Evolutionary conservation across 2,888 invertebrate species (phyloP), one percentile per base, ranked within the genome.

Genomic region (Ophonus ardosiacus): DNA sequence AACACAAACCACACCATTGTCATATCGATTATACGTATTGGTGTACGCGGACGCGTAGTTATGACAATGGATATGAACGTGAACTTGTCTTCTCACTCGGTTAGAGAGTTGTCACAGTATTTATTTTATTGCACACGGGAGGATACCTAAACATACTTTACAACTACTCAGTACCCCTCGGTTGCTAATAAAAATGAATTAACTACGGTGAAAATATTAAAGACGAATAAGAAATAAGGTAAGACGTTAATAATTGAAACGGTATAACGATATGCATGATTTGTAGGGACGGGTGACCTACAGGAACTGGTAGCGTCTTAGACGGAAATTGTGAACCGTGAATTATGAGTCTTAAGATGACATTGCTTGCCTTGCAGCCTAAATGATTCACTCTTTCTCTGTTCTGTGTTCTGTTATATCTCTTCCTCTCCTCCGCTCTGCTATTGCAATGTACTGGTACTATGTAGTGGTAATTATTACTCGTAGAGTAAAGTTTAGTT

Each of bases 121-220:
- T 93, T 93, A 93, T 93, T 93, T 93, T 93, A 93, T 93, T 92
- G 92, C 92, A 92, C 88, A 86, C 87, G 86, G 88, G 88, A 89
- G 89, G 88, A 88, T 88, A 88, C 18, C 87, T 86, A 87, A 87
- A 15, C 71, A 51, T 56, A 81, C 81, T 40, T 81, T 88, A 88
- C 88, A 88, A 89, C 89, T 89, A 89, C 89, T 88, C 89, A 89
- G 89, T 89, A 89, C 88, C 90, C 90, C 90, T 90, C 56, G 88
- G 90, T 89, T 90, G 90, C 90, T 90, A 90, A 90, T 90, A 90
- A 90, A 90, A 90, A 90, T 90, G 90, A 90, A 90, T 91, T 90
- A 90, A 90, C 90, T 90, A 90, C 90, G 89, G 88, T 89, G 87
- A 87, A 87, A 90, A 90, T 90, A 90, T 90, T 90, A 90, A 51